These are phyloP conservation scores for Probosciger aterrimus DNA, from an alignment of 2,113 vertebrate genomes.

Conservation along the genomic window DNA sequence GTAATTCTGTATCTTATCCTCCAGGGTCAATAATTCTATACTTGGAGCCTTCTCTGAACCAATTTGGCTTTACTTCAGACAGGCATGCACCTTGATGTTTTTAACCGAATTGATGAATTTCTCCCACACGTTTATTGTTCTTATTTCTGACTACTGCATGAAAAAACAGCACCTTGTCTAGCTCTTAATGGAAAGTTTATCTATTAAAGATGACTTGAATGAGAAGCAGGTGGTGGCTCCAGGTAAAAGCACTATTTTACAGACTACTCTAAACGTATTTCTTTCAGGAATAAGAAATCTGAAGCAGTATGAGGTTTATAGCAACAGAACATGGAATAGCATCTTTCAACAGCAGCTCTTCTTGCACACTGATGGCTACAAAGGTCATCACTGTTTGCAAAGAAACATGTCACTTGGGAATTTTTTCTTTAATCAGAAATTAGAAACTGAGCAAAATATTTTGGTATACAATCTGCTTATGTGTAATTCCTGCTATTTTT, in stretches of 20 bases:
- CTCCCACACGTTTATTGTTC: not conserved
- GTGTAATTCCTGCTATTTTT: not conserved
- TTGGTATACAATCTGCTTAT: not conserved
- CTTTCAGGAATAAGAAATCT: not conserved
- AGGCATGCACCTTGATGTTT: slow-evolving; percentile 4
- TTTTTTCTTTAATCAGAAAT: not conserved
- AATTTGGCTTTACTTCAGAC: not conserved
- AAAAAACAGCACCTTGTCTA: not conserved
- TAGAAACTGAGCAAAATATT: not conserved
- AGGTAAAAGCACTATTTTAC: not conserved
- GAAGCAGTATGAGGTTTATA: not conserved
- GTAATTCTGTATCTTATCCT: not conserved
- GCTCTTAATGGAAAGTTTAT: slow-evolving; percentile 31
- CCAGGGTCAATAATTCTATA: slow-evolving; percentile 47
- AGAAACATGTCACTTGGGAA: not conserved
- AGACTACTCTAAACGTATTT: not conserved
- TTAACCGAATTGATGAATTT: slow-evolving; percentile 29
- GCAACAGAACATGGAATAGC: not conserved
- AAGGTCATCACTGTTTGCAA: not conserved
- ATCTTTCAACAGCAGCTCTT: not conserved
- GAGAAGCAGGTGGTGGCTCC: not conserved
- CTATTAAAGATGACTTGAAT: slow-evolving; percentile 14
- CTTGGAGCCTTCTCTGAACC: not conserved
- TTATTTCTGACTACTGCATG: slow-evolving; percentile 10
- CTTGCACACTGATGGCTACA: not conserved